Conservation (phyloP, 2,888 invertebrate species). For the Onthophagus sagittarius region DNA sequence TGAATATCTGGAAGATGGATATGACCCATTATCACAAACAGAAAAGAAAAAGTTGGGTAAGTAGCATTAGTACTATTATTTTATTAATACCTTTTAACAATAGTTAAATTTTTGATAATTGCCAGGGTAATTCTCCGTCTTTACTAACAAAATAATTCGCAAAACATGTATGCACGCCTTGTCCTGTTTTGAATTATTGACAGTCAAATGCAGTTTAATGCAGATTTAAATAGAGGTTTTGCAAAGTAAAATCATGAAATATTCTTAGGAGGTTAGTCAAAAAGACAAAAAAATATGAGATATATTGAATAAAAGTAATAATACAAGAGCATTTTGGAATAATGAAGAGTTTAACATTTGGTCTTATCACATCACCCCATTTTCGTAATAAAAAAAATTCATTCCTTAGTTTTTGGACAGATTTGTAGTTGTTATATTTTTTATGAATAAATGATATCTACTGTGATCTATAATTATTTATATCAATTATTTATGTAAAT, state of each 20-base stretch:
- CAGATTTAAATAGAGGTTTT: slow-evolving; percentile 44
- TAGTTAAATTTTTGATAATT: no score
- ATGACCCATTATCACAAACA: no score
- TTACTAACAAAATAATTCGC: slow-evolving; percentile 90
- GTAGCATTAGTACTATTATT: no score
- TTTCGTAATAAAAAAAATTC: background rate
- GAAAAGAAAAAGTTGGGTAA: no score
- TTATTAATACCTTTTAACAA: no score
- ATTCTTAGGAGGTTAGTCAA: background rate
- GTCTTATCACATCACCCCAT: background rate
- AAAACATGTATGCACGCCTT: no score
- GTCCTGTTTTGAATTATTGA: slow-evolving; percentile 98
- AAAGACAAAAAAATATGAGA: background rate
- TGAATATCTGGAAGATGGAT: no score
- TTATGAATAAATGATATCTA: slow-evolving; percentile 12
- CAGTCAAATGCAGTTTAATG: slow-evolving; percentile 77
- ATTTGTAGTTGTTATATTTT: slow-evolving; percentile 11
- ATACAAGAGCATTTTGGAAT: background rate
- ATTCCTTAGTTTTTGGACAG: slow-evolving; percentile 6
- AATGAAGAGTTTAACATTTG: background rate
- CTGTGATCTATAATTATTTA: background rate
- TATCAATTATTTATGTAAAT: background rate
- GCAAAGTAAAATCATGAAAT: slow-evolving; percentile 38
- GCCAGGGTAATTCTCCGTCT: no score
- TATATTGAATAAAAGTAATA: background rate